Conservation (phyloP, 2,888 invertebrate genomes). For the Carterocephalus palaemon region DNA sequence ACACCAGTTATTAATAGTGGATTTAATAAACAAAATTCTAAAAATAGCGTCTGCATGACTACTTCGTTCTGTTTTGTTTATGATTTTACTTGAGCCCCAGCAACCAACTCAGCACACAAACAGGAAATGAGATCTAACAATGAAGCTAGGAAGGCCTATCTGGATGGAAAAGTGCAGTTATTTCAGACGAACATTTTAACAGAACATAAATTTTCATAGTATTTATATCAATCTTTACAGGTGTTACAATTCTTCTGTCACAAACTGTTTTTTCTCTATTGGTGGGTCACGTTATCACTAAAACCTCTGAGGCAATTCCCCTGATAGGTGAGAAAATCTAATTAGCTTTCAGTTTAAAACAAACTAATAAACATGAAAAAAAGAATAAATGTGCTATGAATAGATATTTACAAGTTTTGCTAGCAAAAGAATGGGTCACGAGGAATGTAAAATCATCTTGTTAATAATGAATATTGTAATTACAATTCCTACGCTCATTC, state of each 20-base stretch:
- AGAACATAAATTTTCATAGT: slow-evolving; percentile 52
- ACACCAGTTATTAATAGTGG: no score
- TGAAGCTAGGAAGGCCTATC: slow-evolving; percentile 32
- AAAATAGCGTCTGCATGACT: slow-evolving; percentile 67
- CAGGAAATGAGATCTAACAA: slow-evolving; percentile 44
- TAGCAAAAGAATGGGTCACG: slow-evolving; percentile 45
- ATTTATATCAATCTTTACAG: slow-evolving; percentile 87
- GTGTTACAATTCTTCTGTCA: slow-evolving; percentile 99
- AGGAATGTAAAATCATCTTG: slow-evolving; percentile 56
- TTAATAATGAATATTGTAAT: slow-evolving; percentile 36
- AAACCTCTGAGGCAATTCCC: slow-evolving; percentile 99
- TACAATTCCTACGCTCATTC: slow-evolving; percentile 68
- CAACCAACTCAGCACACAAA: slow-evolving; percentile 73
- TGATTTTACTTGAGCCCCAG: slow-evolving; percentile 72
- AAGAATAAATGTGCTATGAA: slow-evolving; percentile 41
- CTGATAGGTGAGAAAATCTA: slow-evolving; percentile 90
- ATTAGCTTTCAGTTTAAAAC: slow-evolving; percentile 42
- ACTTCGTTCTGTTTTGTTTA: slow-evolving; percentile 65
- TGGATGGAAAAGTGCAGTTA: slow-evolving; percentile 40
- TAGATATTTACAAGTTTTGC: slow-evolving; percentile 44
- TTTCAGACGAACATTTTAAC: slow-evolving; percentile 30
- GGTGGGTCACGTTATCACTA: slow-evolving; percentile 99
- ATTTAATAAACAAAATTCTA: no score
- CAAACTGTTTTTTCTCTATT: slow-evolving; percentile 99
- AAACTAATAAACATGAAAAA: slow-evolving; percentile 39